Conservation (phyloP, 1,140 invertebrate species). For the Tigriopus japonicus region DNA sequence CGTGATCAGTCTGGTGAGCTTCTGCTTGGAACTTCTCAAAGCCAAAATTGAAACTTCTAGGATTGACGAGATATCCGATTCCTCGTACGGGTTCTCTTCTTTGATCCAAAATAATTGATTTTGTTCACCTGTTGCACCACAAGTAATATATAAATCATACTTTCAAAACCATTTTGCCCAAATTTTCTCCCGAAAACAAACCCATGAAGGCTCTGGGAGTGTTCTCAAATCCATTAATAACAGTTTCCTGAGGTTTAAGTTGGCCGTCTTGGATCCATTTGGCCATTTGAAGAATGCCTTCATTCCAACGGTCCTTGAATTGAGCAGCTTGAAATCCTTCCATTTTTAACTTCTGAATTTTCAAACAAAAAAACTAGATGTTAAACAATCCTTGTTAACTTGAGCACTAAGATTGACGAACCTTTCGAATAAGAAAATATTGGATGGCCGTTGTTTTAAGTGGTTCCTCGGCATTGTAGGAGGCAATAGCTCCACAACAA, state of each 20-base stretch:
- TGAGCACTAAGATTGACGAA: no score
- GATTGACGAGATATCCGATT: no score
- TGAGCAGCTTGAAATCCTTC: slow-evolving; percentile 37
- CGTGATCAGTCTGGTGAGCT: no score
- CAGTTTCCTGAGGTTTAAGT: slow-evolving; percentile 37
- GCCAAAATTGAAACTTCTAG: no score
- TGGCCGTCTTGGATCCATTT: slow-evolving; percentile 41
- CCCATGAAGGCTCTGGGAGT: slow-evolving; percentile 40
- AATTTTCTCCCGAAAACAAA: slow-evolving; percentile 38
- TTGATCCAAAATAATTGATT: no score
- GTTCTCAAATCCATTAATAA: slow-evolving; percentile 41
- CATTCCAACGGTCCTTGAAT: slow-evolving; percentile 30
- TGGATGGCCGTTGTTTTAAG: neutral
- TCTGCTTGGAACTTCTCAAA: no score
- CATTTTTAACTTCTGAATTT: slow-evolving; percentile 33
- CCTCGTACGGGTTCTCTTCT: no score
- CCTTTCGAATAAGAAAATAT: neutral
- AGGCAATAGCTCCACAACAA: slow-evolving; percentile 17
- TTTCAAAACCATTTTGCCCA: slow-evolving; percentile 41
- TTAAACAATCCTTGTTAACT: no score
- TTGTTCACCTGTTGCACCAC: no score
- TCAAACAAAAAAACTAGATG: neutral
- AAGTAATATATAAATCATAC: slow-evolving; percentile 23
- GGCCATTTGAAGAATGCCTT: slow-evolving; percentile 36
- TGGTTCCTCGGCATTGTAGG: slow-evolving; percentile 15